Percentiles rank a stretch among this genome's conserved stretches.
phyloP scores from a whole-genome alignment of 1,140 invertebrate genomes.

The Pentalonia nigronervosa region DNA sequence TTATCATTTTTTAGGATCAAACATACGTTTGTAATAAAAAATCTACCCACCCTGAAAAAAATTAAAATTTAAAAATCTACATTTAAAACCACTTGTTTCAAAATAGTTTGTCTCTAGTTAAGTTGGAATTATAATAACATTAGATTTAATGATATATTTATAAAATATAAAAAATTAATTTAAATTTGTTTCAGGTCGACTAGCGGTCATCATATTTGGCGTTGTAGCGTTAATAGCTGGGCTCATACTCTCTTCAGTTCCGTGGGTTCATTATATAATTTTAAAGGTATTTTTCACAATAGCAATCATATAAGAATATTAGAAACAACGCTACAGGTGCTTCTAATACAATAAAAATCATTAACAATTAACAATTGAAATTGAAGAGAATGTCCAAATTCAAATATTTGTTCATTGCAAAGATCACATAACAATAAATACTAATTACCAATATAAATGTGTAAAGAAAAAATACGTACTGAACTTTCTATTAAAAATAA shows the following conservation, averaged over 20 bases:
- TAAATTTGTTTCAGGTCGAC: conserved; percentile 73
- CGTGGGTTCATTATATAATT: conserved; percentile 85
- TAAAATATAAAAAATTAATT: not conserved
- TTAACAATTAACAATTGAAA: conserved; percentile 33
- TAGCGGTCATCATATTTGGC: conserved; percentile 79
- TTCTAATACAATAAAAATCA: not conserved
- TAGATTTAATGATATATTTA: not conserved
- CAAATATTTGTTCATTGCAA: not conserved
- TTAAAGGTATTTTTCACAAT: conserved; percentile 72
- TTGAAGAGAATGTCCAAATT: not conserved
- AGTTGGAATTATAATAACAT: not conserved
- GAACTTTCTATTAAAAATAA: not conserved
- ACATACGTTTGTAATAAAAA: not conserved
- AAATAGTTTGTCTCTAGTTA: not conserved
- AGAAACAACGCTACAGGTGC: not conserved
- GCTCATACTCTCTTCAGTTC: conserved; percentile 81
- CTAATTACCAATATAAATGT: not conserved
- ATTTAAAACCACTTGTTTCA: not conserved
- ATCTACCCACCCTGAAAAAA: not conserved
- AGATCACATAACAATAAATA: conserved; percentile 8
- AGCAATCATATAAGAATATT: not conserved
- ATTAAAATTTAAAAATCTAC: not conserved
- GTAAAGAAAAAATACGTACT: not conserved
- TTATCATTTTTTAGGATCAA: not conserved
- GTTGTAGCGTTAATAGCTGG: conserved; percentile 79